Percentiles rank a stretch among this genome's conserved stretches.
Evolutionary conservation across 2,113 vertebrate genomes (phyloP).

Genomic region (Notothenia coriiceps): DNA sequence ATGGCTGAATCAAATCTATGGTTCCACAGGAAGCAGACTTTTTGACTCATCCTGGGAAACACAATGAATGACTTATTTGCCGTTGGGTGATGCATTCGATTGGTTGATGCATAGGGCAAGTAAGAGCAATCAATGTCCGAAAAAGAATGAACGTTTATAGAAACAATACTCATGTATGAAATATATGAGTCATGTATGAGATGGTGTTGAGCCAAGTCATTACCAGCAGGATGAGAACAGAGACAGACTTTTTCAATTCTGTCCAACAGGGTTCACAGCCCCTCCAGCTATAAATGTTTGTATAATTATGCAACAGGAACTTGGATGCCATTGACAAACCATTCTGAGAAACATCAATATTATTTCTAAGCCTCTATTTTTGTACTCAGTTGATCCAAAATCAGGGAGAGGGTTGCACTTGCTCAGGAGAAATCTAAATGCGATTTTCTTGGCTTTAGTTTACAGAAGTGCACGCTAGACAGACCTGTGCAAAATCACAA

Average conservation of each 20-base stretch:
- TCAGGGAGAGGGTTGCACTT: not conserved
- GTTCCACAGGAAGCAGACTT: constrained; percentile 13
- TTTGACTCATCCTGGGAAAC: constrained; percentile 13
- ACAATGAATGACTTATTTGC: constrained; percentile 35
- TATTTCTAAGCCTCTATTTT: constrained; percentile 14
- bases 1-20: constrained; percentile 44
- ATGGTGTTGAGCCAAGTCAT: not conserved
- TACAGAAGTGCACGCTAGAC: not conserved
- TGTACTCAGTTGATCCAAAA: constrained; percentile 7
- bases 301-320: not conserved
- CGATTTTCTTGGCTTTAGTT: not conserved
- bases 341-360: constrained; percentile 7
- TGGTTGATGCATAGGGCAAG: not conserved
- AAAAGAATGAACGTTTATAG: constrained; percentile 1
- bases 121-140: constrained; percentile 12
- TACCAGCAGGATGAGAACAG: not conserved
- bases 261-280: not conserved
- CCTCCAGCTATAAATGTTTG: not conserved
- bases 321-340: not conserved
- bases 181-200: not conserved
- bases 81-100: not conserved
- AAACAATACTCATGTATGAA: not conserved
- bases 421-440: not conserved
- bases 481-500: not conserved
- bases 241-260: not conserved